phyloP scores from a whole-genome alignment of 2,797 vertebrate species.

The Jordanella pulchra region DNA sequence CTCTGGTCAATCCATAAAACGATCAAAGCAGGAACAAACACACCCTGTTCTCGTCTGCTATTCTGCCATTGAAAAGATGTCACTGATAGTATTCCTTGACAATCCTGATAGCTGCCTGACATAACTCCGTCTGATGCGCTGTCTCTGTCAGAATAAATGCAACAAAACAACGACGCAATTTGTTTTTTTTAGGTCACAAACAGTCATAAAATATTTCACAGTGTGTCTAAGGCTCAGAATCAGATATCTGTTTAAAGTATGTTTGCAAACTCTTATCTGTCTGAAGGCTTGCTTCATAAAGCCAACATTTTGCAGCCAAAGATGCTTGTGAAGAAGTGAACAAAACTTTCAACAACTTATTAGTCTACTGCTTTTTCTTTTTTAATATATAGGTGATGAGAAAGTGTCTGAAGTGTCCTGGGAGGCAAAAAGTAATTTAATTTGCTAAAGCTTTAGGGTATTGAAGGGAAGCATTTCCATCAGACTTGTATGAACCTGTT shows the following conservation, averaged over 20 bases:
- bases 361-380: constrained; percentile 8
- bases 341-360: constrained; percentile 2
- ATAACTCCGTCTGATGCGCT: constrained; percentile 7
- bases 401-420: constrained; percentile 21
- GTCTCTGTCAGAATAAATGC: constrained; percentile 20
- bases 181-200: constrained; percentile 21
- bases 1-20: background rate
- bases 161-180: constrained; percentile 14
- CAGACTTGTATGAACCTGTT: constrained; percentile 56
- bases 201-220: background rate
- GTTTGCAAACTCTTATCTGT: background rate
- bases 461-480: constrained; percentile 26
- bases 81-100: constrained; percentile 1
- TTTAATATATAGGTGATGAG: constrained; percentile 15
- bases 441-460: constrained; percentile 26
- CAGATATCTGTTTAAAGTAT: background rate
- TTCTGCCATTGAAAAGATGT: constrained; percentile 1
- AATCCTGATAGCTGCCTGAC: constrained; percentile 22
- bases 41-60: constrained; percentile 1
- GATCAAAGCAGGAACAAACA: constrained; percentile 1
- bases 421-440: constrained; percentile 16
- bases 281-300: background rate
- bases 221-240: background rate
- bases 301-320: background rate
- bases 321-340: background rate